These are phyloP conservation scores for Anthrax anthrax DNA, from an alignment of 2,888 invertebrate genomes.

Conservation along the genomic window DNA sequence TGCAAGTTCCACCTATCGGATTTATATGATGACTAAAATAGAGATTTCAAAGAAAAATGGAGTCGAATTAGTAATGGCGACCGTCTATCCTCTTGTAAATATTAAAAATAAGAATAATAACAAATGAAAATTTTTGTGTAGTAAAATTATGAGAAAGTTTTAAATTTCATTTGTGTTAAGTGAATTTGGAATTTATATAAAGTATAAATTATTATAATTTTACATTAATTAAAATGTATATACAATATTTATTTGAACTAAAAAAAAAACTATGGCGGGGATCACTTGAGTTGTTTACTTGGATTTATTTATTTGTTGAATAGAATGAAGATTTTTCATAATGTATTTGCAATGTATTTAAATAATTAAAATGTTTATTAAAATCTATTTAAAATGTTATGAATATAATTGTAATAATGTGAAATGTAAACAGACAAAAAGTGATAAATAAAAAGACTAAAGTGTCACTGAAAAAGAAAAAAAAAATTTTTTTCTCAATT, in stretches of 20 bases:
- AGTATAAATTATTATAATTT: background rate
- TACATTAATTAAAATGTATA: background rate
- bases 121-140: constrained; percentile 8
- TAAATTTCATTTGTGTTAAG: background rate
- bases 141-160: constrained; percentile 2
- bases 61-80: constrained; percentile 30
- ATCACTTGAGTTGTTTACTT: constrained; percentile 20
- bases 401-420: background rate
- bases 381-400: background rate
- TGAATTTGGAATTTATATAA: background rate
- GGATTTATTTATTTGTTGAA: constrained; percentile 14
- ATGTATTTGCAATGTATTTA: background rate
- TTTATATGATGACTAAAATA: background rate
- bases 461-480: background rate
- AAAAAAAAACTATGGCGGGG: constrained; percentile 21
- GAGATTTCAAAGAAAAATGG: constrained; percentile 20
- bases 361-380: background rate
- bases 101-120: constrained; percentile 21
- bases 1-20: background rate
- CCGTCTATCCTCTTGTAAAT: constrained; percentile 28
- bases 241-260: constrained; percentile 8
- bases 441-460: background rate
- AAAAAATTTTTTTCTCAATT: no score
- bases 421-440: background rate
- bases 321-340: constrained; percentile 12